A percentile compares a stretch with the other conserved stretches of the same genome.
Conservation (phyloP, 2,797 vertebrate species). For the Mycteria americana region DNA sequence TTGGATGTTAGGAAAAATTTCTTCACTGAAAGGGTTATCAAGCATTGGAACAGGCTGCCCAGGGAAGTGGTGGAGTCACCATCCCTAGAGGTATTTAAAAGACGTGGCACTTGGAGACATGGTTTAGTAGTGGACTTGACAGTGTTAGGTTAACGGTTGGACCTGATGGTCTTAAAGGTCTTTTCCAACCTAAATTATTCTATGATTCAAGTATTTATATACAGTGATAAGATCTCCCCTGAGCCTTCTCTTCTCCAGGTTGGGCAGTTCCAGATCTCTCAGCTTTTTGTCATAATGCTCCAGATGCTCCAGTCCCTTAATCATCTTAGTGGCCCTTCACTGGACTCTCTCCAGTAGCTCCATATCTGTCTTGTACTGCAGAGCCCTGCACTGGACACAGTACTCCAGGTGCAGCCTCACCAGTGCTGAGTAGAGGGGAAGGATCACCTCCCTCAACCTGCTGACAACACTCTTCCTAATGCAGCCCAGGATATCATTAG, state of each 20-base stretch:
- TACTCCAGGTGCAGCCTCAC: neutral
- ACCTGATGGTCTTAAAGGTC: neutral
- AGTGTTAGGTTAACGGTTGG: neutral
- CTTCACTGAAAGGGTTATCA: neutral
- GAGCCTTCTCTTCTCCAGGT: neutral
- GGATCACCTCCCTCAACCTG: neutral
- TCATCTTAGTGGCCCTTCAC: neutral
- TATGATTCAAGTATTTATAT: neutral
- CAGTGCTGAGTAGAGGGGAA: neutral
- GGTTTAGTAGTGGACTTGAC: neutral
- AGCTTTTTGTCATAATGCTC: neutral
- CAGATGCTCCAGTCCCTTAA: neutral
- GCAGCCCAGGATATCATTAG: neutral
- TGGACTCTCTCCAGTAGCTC: neutral
- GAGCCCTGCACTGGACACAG: neutral
- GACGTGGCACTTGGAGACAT: neutral
- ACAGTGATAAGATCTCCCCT: neutral
- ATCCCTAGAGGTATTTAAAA: neutral
- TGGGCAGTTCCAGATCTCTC: neutral
- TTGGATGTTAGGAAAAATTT: neutral
- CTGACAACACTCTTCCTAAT: neutral
- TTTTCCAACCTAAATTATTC: neutral
- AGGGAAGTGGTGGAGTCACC: neutral
- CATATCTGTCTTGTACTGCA: neutral
- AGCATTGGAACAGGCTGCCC: neutral